Evolutionary conservation across 2,888 invertebrate genomes (phyloP), one percentile per base, ranked within the genome.

Genomic region (Magallana nippona): DNA sequence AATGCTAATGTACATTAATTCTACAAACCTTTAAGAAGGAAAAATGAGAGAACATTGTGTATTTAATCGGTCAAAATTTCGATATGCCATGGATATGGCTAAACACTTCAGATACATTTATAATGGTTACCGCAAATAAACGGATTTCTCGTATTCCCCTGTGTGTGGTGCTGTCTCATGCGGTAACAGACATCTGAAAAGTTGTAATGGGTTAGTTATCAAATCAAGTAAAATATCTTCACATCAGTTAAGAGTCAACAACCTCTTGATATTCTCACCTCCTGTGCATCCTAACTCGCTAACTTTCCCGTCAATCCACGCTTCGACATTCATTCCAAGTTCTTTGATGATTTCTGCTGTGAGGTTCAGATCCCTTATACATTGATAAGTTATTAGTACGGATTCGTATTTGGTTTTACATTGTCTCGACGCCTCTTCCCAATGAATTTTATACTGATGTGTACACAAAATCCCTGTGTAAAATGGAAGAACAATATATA

Each of bases 331-430:
- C 15, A 71, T 15, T 71, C 71, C 71, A 19, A 71, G 71, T 27
- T 71, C 71, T 32, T 71, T 22, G 27, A 71, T 27, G 13, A 71
- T 71, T 27, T 71, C 71, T 71, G 13, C 27, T 5, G 71, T 71
- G 71, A 71, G 71, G 27, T 71, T 71, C 32, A 27, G 22, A 2
- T 27, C 27, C 27, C 13, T 32, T 22, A 71, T 22, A 5, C 32
- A 71, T 32, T 22, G 27, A 27, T 71, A 22, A 27, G 71, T 27
- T 71, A 71, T 71, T 15, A 71, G 32, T 32, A 32, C 71, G 13
- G 71, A 71, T 22, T 71, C 71, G 32, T 71, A 71, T 71, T 71
- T 71, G 15, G 71, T 27, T 10, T 71, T 71, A 15, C 71, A 71
- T 71, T 71, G 71, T 17, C 32, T 71, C 27, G 71, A 71, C 0